Evolutionary conservation across 2,113 vertebrate species (phyloP).

Genomic region (Rattus rattus): DNA sequence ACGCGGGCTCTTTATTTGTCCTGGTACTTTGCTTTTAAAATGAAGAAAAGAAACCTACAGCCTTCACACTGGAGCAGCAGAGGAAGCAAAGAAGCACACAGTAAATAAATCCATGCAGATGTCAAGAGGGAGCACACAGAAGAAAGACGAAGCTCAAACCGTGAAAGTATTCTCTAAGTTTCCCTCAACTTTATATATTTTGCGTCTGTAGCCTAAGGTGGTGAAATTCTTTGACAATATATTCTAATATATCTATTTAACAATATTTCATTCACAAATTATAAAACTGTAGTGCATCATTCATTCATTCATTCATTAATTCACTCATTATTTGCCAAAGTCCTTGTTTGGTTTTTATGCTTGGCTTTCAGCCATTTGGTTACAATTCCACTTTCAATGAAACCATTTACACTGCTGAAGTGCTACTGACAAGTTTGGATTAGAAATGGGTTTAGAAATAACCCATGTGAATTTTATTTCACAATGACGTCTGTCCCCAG

Average conservation of each 20-base stretch:
- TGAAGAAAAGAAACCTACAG: neutral
- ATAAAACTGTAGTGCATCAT: neutral
- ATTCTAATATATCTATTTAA: conserved; percentile 4
- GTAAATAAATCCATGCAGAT: neutral
- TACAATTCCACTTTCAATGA: conserved; percentile 57
- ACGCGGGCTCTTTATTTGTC: neutral
- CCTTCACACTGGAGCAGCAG: neutral
- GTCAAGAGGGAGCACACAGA: neutral
- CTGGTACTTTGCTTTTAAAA: conserved; percentile 22
- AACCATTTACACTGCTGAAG: conserved; percentile 66
- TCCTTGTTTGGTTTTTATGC: neutral
- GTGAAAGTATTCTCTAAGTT: conserved; percentile 45
- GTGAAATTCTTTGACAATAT: neutral
- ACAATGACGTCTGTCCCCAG: conserved; percentile 59
- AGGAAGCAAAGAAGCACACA: conserved; percentile 32
- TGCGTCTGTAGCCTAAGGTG: neutral
- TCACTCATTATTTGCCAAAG: neutral
- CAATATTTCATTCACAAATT: neutral
- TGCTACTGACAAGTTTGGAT: conserved; percentile 55
- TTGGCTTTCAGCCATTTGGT: conserved; percentile 20
- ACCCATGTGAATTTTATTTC: conserved; percentile 2
- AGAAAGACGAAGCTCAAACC: neutral
- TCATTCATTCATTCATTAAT: neutral
- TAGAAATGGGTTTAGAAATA: neutral
- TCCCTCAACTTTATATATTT: neutral